A percentile compares a stretch with the other conserved stretches of the same genome.
Conservation (phyloP, 2,113 vertebrate species). For the Cettia cetti region DNA sequence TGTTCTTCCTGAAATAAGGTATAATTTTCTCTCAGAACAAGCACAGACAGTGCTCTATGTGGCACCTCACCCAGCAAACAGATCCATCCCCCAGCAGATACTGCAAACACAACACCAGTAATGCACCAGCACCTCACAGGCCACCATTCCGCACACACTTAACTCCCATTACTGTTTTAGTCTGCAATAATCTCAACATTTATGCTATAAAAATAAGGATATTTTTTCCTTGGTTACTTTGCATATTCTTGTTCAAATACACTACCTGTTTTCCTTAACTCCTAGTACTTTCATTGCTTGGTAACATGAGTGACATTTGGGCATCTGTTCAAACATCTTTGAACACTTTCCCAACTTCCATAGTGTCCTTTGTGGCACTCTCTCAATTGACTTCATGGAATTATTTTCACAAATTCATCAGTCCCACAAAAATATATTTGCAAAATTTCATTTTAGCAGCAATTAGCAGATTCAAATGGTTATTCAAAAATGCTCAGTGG, state of each 20-base stretch:
- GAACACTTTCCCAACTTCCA: neutral
- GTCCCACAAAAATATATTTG: neutral
- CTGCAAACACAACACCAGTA: neutral
- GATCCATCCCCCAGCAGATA: accelerated
- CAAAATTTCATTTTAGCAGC: constrained; percentile 14
- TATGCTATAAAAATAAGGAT: neutral
- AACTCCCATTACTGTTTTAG: neutral
- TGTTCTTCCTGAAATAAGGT: neutral
- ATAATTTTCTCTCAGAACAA: neutral
- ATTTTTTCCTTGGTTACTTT: neutral
- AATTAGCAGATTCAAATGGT: neutral
- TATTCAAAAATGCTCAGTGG: neutral
- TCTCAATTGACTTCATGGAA: constrained; percentile 27
- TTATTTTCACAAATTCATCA: constrained; percentile 30
- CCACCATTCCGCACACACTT: neutral
- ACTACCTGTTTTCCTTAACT: neutral
- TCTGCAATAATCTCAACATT: neutral
- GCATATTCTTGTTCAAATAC: neutral
- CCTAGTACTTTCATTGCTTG: neutral
- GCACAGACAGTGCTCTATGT: neutral
- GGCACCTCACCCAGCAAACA: neutral
- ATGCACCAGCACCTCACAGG: neutral
- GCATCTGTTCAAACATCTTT: constrained; percentile 7
- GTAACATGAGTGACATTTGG: constrained; percentile 1
- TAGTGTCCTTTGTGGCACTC: neutral